These are phyloP conservation scores for Penaeus indicus DNA, from an alignment of 1,140 invertebrate species.

Conservation along the genomic window DNA sequence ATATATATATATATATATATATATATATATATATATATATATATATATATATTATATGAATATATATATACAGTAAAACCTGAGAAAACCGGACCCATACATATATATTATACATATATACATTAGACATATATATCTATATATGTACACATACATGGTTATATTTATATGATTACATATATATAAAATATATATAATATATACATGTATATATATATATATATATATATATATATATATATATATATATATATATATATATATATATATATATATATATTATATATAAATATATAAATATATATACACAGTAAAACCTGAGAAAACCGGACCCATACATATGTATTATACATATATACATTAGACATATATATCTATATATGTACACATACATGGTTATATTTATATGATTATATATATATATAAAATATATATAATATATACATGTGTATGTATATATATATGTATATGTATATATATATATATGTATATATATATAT, in stretches of 20 bases:
- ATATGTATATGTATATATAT: not conserved
- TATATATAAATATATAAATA: too few species aligned
- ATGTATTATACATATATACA: too few species aligned
- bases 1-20: not conserved
- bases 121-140: too few species aligned
- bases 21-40: not conserved
- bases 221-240: constrained; percentile 1
- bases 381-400: not conserved
- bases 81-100: too few species aligned
- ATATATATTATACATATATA: too few species aligned
- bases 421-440: constrained; percentile 34
- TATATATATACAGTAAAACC: too few species aligned
- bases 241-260: not conserved
- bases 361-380: not conserved
- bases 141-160: too few species aligned
- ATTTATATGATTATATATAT: not conserved
- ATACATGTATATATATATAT: not conserved
- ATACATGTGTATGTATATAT: constrained; percentile 22
- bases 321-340: too few species aligned
- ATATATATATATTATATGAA: too few species aligned
- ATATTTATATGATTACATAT: too few species aligned
- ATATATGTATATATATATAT: constrained; percentile 14
- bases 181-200: too few species aligned
- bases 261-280: not conserved
- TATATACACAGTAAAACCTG: too few species aligned